These are phyloP conservation scores for Micrastur ruficollis DNA, from an alignment of 2,797 vertebrate genomes.

Conservation along the genomic window DNA sequence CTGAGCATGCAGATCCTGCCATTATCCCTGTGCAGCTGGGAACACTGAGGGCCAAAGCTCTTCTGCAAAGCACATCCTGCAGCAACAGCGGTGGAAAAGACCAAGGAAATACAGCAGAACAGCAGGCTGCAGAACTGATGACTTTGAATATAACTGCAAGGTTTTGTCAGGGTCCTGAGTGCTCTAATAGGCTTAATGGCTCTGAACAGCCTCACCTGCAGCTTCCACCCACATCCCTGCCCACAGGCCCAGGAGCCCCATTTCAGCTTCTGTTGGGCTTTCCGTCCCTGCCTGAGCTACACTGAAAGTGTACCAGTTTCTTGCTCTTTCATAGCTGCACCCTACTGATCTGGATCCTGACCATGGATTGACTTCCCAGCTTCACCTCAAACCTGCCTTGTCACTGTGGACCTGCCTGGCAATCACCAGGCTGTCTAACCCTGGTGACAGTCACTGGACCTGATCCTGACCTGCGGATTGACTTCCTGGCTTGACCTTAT, in stretches of 20 bases:
- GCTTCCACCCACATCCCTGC: not conserved
- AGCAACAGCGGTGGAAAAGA: not conserved
- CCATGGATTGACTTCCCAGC: not conserved
- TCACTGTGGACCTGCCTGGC: not conserved
- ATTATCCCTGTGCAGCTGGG: not conserved
- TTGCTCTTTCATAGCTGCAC: not conserved
- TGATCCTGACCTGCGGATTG: not conserved
- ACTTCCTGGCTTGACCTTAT: not conserved
- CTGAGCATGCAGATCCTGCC: not conserved
- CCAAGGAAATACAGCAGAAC: not conserved
- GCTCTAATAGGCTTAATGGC: not conserved
- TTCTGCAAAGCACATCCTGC: not conserved
- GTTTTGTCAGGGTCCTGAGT: not conserved
- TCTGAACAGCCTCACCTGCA: not conserved
- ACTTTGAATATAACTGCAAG: not conserved
- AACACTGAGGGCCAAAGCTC: not conserved
- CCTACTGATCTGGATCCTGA: not conserved
- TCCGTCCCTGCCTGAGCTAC: not conserved
- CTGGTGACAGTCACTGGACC: not conserved
- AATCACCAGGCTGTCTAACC: not conserved
- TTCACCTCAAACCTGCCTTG: not conserved
- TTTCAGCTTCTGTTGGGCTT: not conserved
- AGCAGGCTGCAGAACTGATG: not conserved
- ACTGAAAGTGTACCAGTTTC: not conserved
- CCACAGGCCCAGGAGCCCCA: not conserved